These are phyloP conservation scores for Bruchidius siliquastri DNA, from an alignment of 2,888 invertebrate species.

Conservation along the genomic window DNA sequence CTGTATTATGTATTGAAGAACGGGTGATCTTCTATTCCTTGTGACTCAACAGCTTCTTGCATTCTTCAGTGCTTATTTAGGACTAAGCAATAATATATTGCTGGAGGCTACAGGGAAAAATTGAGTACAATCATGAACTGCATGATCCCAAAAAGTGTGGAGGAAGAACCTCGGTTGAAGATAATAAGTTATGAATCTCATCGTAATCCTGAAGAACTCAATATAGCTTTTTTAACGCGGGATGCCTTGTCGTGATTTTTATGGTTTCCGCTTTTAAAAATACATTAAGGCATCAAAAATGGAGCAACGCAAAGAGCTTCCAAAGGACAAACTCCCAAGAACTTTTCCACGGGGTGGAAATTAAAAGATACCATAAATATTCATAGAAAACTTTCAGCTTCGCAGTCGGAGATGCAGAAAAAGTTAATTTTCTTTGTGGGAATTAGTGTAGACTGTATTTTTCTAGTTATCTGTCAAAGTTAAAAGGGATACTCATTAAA, in stretches of 20 bases:
- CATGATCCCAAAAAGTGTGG: no score
- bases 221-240: no score
- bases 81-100: no score
- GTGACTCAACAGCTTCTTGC: no score
- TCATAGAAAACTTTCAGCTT: constrained; percentile 3
- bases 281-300: neutral
- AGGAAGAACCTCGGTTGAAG: no score
- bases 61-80: no score
- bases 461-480: neutral
- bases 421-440: constrained; percentile 1
- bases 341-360: neutral
- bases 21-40: no score
- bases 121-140: no score
- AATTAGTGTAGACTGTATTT: neutral
- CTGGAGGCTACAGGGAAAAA: no score
- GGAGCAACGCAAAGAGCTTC: neutral
- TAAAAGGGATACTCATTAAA: neutral
- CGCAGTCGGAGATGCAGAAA: neutral
- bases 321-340: neutral
- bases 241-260: neutral
- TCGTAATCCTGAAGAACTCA: no score
- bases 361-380: constrained; percentile 7
- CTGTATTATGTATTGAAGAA: no score
- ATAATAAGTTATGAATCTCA: no score
- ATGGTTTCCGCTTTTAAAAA: neutral